Evolutionary conservation across 2,113 vertebrate species (phyloP).

Genomic region (Proteles cristata): DNA sequence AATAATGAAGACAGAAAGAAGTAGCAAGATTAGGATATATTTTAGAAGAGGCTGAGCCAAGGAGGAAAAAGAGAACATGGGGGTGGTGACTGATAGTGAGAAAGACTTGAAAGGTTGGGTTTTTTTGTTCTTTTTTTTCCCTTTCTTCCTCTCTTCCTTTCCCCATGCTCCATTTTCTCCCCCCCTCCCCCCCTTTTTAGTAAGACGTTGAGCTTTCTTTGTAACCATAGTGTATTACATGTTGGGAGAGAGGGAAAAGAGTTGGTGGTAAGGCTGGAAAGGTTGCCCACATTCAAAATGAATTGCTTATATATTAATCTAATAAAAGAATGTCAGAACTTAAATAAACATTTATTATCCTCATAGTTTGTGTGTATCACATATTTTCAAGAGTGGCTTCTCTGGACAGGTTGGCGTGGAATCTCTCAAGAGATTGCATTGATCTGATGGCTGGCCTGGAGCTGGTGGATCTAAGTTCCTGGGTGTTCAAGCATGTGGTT

Average conservation of each 20-base stretch:
- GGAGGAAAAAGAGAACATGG: not conserved
- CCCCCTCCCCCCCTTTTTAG: not conserved
- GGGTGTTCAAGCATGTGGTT: not conserved
- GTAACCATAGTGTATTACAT: not conserved
- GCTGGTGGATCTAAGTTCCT: not conserved
- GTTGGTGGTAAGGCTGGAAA: slow-evolving; percentile 37
- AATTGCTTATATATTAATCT: slow-evolving; percentile 1
- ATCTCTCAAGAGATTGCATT: not conserved
- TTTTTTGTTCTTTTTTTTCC: not conserved
- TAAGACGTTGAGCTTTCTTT: not conserved
- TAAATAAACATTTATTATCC: not conserved
- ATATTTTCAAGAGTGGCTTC: not conserved
- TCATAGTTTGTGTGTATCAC: not conserved
- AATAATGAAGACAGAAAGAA: not conserved
- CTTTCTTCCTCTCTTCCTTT: not conserved
- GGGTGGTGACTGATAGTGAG: not conserved
- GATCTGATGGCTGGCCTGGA: not conserved
- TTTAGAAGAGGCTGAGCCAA: not conserved
- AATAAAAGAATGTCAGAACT: not conserved
- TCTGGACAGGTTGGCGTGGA: not conserved
- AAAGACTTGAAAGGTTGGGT: not conserved
- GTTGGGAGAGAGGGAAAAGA: slow-evolving; percentile 7
- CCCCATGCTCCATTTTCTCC: not conserved
- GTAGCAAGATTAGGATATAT: not conserved
- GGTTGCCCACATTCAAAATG: not conserved